Evolutionary conservation across 2,113 vertebrate genomes (phyloP).

Genomic region (Onychostruthus taczanowskii): DNA sequence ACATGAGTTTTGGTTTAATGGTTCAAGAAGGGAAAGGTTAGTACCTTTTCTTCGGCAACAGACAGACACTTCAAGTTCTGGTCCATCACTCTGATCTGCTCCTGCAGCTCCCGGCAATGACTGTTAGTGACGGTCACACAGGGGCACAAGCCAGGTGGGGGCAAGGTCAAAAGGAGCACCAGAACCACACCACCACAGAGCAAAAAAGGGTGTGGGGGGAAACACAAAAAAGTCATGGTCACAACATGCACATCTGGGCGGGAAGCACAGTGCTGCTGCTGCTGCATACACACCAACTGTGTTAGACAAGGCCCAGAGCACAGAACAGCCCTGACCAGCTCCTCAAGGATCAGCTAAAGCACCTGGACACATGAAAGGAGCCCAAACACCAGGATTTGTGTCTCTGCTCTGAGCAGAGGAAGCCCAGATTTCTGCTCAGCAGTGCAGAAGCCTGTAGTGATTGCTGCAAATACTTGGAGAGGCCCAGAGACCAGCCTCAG

Average conservation of each 20-base stretch:
- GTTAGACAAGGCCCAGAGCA: conserved; percentile 74
- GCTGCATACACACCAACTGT: neutral
- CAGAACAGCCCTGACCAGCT: neutral
- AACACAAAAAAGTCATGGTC: conserved; percentile 52
- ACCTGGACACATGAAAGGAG: neutral
- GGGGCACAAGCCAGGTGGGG: conserved; percentile 67
- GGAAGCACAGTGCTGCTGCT: conserved; percentile 20
- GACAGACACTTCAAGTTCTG: conserved; percentile 91
- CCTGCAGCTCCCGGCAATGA: conserved; percentile 85
- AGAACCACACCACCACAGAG: conserved; percentile 66
- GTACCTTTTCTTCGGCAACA: conserved; percentile 92
- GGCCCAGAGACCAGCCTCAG: neutral
- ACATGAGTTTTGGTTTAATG: conserved; percentile 17
- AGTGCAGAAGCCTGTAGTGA: neutral
- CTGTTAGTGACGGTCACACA: conserved; percentile 81
- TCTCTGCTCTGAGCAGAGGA: neutral
- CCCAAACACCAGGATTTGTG: neutral
- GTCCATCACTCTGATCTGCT: conserved; percentile 89
- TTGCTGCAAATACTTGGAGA: neutral
- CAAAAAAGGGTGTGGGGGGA: neutral
- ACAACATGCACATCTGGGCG: conserved; percentile 52
- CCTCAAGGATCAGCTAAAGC: neutral
- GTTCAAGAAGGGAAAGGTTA: conserved; percentile 53
- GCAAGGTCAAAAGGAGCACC: conserved; percentile 69
- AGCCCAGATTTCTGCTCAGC: neutral